Base-by-base conservation (phyloP, 1,140 invertebrate species). In the Anadara kagoshimensis region DNA sequence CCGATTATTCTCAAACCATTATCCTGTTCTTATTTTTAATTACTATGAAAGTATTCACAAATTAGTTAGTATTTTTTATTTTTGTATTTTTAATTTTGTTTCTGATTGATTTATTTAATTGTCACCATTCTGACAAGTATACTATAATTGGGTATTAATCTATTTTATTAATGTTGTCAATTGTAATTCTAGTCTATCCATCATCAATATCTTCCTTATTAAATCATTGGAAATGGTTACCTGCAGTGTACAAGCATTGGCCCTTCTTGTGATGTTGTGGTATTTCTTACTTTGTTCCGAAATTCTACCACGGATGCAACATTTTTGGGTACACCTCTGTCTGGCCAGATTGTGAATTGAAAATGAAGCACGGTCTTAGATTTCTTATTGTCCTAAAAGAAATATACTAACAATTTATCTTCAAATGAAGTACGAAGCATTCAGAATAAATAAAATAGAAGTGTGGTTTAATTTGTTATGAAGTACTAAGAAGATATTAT, bases 321-420 rank as follows among this genome's bases (percentile, higher is more conserved):
- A 63, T 90, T 88, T 64, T 89, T 87, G 16, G 93, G 92, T 22
- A 92, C 91, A 58, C 91, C 92, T 82, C 93, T 92, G 83, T 93
- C 93, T 0, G 92, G 92, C 92, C 92, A 93, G 36, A 84, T 81
- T 8, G 86, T 89, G 73, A 86, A 91, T 92, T 92, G 93, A 54
- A 91, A 93, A 84, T 93, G 92, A 24, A 89, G 88, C 1, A 92
- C 81, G 73, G 36, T 41, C 51, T 62, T 44, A 41, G n/a, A 20
- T 1, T 44, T 45, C 36, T 62, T 16, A 44, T 11, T 18, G 24
- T 7, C 26, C 26, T 36, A 58, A 53, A 53, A 16, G 8, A 20
- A 18, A 47, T 29, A 22, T 12, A 12, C 26, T 5, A n/a, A 41
- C 26, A 29, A 45, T 14, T 70, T 49, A 41, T 45, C 45, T 36